These are phyloP conservation scores for Cataglyphis albicans DNA, from an alignment of 2,888 invertebrate species.

Conservation along the genomic window DNA sequence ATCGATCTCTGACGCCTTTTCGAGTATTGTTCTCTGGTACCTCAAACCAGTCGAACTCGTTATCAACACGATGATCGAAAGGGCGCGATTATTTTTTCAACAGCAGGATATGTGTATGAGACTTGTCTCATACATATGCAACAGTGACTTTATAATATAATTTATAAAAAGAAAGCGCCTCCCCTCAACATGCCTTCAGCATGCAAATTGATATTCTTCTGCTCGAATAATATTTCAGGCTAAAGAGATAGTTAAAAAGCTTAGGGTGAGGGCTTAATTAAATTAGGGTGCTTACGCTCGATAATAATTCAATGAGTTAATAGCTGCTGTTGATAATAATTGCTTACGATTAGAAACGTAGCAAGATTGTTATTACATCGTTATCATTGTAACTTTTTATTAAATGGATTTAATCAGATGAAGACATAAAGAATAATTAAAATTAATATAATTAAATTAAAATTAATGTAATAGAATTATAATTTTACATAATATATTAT, in stretches of 20 bases:
- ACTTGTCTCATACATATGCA: neutral
- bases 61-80: neutral
- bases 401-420: neutral
- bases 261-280: slow-evolving; percentile 16
- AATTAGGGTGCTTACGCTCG: neutral
- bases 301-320: slow-evolving; percentile 2
- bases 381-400: neutral
- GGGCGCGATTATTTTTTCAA: slow-evolving; percentile 18
- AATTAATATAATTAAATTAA: neutral
- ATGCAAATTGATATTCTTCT: neutral
- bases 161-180: slow-evolving; percentile 4
- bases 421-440: neutral
- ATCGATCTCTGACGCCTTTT: slow-evolving; percentile 30
- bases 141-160: slow-evolving; percentile 18
- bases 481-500: neutral
- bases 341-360: neutral
- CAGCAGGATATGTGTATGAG: neutral
- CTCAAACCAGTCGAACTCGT: neutral
- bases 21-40: neutral
- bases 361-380: neutral
- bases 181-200: neutral
- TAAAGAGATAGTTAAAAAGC: neutral
- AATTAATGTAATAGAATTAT: neutral
- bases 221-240: neutral
- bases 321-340: neutral